Percentiles rank a stretch among this genome's conserved stretches.
Conservation (phyloP, 2,888 invertebrate species). For the Luperina testacea region DNA sequence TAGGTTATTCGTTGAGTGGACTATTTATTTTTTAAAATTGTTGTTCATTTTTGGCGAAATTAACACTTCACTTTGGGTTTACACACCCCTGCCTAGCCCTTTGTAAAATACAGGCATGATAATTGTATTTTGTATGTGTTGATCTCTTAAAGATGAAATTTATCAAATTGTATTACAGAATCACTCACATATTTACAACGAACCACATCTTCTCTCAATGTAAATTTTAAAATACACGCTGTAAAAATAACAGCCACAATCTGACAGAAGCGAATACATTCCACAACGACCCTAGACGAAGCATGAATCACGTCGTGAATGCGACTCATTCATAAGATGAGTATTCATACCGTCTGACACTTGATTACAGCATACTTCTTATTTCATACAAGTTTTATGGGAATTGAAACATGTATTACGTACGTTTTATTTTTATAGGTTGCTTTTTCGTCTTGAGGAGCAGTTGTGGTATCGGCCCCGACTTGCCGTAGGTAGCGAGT, state of each 20-base stretch:
- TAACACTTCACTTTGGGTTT: not conserved
- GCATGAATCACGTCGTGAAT: constrained; percentile 35
- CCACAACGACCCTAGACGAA: constrained; percentile 6
- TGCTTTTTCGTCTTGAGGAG: no score
- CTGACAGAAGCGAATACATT: constrained; percentile 2
- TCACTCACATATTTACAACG: not conserved
- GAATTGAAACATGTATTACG: constrained; percentile 22
- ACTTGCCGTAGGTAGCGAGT: no score
- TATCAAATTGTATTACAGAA: not conserved
- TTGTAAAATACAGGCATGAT: not conserved
- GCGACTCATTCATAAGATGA: constrained; percentile 27
- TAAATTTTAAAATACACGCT: constrained; percentile 22
- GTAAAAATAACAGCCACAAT: constrained; percentile 1
- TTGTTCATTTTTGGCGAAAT: not conserved
- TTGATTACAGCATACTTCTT: constrained; percentile 42
- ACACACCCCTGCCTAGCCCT: no score
- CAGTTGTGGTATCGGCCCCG: no score
- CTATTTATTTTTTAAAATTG: no score
- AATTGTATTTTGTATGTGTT: not conserved
- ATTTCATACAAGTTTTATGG: not conserved
- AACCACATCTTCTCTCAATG: not conserved
- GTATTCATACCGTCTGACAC: constrained; percentile 30
- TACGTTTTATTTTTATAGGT: not conserved
- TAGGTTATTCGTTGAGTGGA: no score
- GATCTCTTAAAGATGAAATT: not conserved